phyloP scores from a whole-genome alignment of 2,113 vertebrate genomes.

The Lepisosteus oculatus region DNA sequence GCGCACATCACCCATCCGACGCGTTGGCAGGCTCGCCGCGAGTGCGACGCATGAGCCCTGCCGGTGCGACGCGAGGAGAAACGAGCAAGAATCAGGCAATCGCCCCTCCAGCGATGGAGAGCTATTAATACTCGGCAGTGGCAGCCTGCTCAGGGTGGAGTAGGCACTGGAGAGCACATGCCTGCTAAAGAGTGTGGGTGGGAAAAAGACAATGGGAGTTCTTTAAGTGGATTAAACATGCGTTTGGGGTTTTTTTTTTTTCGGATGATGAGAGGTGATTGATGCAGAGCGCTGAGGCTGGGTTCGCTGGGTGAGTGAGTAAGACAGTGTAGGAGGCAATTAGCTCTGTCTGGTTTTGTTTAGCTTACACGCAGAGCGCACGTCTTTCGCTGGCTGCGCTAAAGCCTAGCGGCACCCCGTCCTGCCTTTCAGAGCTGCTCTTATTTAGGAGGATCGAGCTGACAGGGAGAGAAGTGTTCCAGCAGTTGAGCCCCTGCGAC shows the following conservation, averaged over 20 bases:
- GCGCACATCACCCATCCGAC: too few relatives aligned
- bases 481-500: background rate
- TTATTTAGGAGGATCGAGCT: background rate
- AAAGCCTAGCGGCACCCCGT: constrained; percentile 1
- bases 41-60: too few relatives aligned
- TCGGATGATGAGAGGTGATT: too few relatives aligned
- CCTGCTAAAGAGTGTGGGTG: too few relatives aligned
- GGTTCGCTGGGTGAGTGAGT: constrained; percentile 15
- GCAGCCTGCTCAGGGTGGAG: too few relatives aligned
- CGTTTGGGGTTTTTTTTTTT: too few relatives aligned
- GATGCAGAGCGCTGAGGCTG: background rate
- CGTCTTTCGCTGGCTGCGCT: constrained; percentile 1
- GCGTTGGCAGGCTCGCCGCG: too few relatives aligned
- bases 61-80: constrained; percentile 14
- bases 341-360: constrained; percentile 43
- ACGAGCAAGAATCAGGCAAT: constrained; percentile 17
- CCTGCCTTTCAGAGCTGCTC: background rate
- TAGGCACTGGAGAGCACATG: too few relatives aligned
- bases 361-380: constrained; percentile 14
- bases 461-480: background rate
- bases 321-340: constrained; percentile 39
- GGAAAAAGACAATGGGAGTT: too few relatives aligned
- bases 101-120: constrained; percentile 40
- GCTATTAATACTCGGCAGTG: constrained; percentile 52
- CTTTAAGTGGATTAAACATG: too few relatives aligned